Evolutionary conservation across 2,797 vertebrate species (phyloP).

Genomic region (Hydrophis major): DNA sequence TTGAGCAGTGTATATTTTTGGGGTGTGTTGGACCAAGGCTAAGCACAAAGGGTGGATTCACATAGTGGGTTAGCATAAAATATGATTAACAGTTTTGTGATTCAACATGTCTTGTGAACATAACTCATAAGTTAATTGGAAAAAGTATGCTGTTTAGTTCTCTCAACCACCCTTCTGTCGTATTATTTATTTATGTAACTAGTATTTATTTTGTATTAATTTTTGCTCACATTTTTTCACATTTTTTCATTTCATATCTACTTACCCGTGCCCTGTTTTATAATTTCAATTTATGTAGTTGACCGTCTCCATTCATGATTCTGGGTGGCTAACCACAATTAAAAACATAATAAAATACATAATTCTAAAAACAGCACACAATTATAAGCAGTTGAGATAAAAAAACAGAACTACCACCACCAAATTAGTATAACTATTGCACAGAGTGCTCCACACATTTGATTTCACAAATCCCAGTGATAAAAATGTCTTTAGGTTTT

Average conservation of each 20-base stretch:
- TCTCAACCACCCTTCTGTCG: background rate
- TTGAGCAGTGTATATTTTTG: background rate
- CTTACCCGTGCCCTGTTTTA: background rate
- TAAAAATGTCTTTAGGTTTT: background rate
- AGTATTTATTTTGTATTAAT: background rate
- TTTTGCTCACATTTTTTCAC: background rate
- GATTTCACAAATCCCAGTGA: background rate
- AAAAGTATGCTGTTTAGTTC: background rate
- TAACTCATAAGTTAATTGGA: background rate
- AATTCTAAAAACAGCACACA: background rate
- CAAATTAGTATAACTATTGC: background rate
- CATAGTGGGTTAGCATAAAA: background rate
- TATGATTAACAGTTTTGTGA: background rate
- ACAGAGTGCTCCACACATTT: background rate
- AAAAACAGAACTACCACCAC: background rate
- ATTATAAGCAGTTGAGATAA: background rate
- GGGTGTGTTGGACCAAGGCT: background rate
- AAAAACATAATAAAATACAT: background rate
- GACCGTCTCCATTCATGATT: background rate
- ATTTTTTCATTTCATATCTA: background rate
- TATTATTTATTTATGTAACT: background rate
- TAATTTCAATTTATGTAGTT: background rate
- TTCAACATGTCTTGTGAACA: background rate
- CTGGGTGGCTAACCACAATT: background rate
- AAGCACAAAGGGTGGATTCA: background rate